Base-by-base conservation (phyloP, 2,797 vertebrate genomes). In the Poeciliopsis turneri region DNA sequence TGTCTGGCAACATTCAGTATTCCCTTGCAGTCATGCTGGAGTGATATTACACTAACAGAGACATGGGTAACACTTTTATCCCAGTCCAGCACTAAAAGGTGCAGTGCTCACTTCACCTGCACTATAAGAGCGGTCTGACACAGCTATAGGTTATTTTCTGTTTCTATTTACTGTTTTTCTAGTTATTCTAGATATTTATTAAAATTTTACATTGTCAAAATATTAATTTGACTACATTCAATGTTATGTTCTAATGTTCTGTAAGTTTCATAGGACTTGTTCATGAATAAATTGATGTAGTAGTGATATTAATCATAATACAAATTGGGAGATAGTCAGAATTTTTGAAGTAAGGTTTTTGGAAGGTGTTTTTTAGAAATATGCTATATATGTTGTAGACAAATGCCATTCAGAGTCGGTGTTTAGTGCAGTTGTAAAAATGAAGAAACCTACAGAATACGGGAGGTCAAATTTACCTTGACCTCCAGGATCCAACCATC, bases 51-150 rank as follows among this genome's bases (percentile, higher is more conserved):
- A 70, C 79, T 72, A 78, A 76, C 4, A 74, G 28, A 75, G 72
- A 84, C 84, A 74, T 77, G 36, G 79, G 78, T 78, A 76, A 68
- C 51, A 51, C 74, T 77, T 76, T 71, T 71, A 23, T 82, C 45
- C 15, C 11, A 33, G 51, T 85, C 28, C 33, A 41, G 23, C 9
- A 43, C 72, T 78, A 57, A 16, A 47, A 20, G 73, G 64, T 75
- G 46, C 57, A 28, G 16, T 51, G 5, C 25, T 77, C 57, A 51
- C 61, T 74, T 28, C 69, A 61, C 36, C 57, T 75, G 45, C 36
- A 23, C 72, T 66, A 70, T 7, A 12, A 64, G 55, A 41, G 69
- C 36, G 39, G 20, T 12, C 68, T 78, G 39, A 25, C 55, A 68
- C 11, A 10, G 41, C n/a, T 25, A 18, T n/a, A 64, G 33, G 33